Conservation (phyloP, 2,888 invertebrate genomes). For the Synanthedon myopaeformis region DNA sequence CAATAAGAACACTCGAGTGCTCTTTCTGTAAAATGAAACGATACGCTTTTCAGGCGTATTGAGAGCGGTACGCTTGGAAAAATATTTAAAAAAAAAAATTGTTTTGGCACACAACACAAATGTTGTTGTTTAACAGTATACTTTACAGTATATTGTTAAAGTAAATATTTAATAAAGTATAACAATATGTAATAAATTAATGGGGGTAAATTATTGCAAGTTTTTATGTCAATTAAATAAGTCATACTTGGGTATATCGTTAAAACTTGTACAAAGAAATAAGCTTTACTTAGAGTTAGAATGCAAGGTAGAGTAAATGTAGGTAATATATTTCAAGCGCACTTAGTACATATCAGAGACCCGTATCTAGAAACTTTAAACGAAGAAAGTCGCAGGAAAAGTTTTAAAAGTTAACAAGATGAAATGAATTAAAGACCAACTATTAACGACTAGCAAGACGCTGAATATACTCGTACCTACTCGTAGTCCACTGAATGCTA, state of each 20-base stretch:
- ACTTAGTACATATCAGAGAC: too few relatives aligned
- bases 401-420: constrained; percentile 8
- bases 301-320: too few relatives aligned
- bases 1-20: constrained; percentile 16
- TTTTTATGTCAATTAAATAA: too few relatives aligned
- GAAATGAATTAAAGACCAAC: constrained; percentile 6
- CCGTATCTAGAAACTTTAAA: background rate
- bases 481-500: background rate
- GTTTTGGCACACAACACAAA: background rate
- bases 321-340: too few relatives aligned
- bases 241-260: background rate
- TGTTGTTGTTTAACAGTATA: too few relatives aligned
- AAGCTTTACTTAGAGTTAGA: background rate
- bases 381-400: constrained; percentile 2
- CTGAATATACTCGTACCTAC: background rate
- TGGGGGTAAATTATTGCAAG: too few relatives aligned
- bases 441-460: constrained; percentile 3
- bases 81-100: background rate
- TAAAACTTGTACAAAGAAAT: background rate
- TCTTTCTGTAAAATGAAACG: constrained; percentile 7
- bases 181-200: too few relatives aligned
- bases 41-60: constrained; percentile 1
- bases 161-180: too few relatives aligned
- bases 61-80: background rate
- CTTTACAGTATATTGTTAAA: too few relatives aligned